Base-by-base conservation (phyloP, 2,888 invertebrate species). In the Drosophila eohydei region DNA sequence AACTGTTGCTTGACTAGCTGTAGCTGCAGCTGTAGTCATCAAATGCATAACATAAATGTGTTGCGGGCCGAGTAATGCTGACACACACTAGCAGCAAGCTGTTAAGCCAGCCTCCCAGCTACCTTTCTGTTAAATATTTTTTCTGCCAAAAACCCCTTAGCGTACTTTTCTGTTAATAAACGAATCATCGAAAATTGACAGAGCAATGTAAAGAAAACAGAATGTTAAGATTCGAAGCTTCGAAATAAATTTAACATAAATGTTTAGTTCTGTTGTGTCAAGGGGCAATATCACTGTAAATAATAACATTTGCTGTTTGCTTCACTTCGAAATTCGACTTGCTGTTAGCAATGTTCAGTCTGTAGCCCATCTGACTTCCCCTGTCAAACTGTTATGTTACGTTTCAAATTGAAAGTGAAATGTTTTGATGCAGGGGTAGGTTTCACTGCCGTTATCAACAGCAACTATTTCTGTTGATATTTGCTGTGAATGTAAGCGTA, bases 241-340 rank as follows among this genome's bases (percentile, higher is more conserved):
- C 41, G 21, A 41, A 38, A 30, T 7, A 8, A 9, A 0, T 3
- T 12, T 46, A 52, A 44, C 38, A 52, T 14, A 28, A 11, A 30
- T 44, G 2, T 21, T 3, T 5, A 32, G 14, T 8, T 21, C 9
- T 46, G 5, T 4, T 21, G 12, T 4, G 3, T 1, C 9, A 28
- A 28, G 32, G 16, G 38, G 26, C 6, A 30, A 4, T 14, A 5
- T 2, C 0, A 8, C 52, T 32, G 51, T 8, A n/a, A n/a, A n/a
- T 14, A 14, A 21, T 21, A 55, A 30, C 43, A 55, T 32, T 2
- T 3, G 4, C 12, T 11, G n/a, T 30, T 34, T 11, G 21, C 9
- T 11, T 21, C 14, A 3, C 5, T 56, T 71, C 46, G 21, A 46
- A 41, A 12, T 51, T 71, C 65, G 65, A 34, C 28, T 28, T 8